phyloP scores from a whole-genome alignment of 2,888 invertebrate genomes.

The Spodoptera exigua region DNA sequence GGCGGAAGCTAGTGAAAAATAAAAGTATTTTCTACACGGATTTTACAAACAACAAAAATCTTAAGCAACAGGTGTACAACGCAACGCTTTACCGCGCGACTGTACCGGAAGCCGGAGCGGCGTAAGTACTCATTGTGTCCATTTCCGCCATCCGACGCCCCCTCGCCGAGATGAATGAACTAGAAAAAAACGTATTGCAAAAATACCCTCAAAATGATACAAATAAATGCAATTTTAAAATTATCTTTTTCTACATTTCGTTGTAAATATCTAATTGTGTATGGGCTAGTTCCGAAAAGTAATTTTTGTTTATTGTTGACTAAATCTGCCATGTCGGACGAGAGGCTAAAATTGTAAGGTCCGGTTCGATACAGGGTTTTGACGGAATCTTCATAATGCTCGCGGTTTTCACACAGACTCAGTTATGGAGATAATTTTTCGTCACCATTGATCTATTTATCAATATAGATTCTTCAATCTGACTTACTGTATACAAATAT shows the following conservation, averaged over 20 bases:
- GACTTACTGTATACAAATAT: too few relatives aligned
- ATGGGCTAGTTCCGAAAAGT: constrained; percentile 5
- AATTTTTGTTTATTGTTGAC: constrained; percentile 7
- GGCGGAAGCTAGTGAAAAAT: too few relatives aligned
- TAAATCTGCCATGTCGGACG: too few relatives aligned
- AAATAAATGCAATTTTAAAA: constrained; percentile 44
- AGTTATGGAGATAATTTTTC: too few relatives aligned
- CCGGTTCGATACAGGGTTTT: too few relatives aligned
- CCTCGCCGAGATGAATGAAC: constrained; percentile 70
- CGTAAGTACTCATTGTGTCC: constrained; percentile 79
- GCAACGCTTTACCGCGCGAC: constrained; percentile 53
- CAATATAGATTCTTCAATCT: too few relatives aligned
- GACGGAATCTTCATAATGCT: too few relatives aligned
- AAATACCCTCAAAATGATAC: constrained; percentile 31
- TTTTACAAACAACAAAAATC: not conserved
- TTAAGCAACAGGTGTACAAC: constrained; percentile 35
- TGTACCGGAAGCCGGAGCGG: constrained; percentile 81
- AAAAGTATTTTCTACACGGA: too few relatives aligned
- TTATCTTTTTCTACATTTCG: not conserved
- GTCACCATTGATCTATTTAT: too few relatives aligned
- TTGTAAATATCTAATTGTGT: not conserved
- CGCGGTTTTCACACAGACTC: too few relatives aligned
- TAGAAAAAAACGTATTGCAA: constrained; percentile 47
- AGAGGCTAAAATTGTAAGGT: too few relatives aligned
- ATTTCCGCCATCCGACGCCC: constrained; percentile 80